Conservation (phyloP, 1,140 invertebrate genomes). For the Agraylea sexmaculata region DNA sequence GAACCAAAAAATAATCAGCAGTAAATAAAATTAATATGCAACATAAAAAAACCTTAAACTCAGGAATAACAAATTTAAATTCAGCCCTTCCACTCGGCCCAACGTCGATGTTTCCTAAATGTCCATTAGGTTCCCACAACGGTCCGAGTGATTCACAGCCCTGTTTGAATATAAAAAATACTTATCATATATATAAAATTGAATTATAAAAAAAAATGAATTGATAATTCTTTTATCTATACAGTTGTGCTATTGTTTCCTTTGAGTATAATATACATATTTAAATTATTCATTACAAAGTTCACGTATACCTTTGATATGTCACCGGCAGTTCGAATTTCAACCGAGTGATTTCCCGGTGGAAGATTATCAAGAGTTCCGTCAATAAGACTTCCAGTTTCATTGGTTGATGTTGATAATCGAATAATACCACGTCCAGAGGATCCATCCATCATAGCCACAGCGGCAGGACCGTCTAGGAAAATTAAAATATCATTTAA, state of each 20-base stretch:
- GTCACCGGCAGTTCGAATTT: slow-evolving; percentile 19
- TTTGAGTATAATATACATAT: neutral
- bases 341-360: slow-evolving; percentile 12
- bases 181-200: neutral
- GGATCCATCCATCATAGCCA: slow-evolving; percentile 16
- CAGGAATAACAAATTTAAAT: slow-evolving; percentile 18
- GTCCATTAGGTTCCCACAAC: slow-evolving; percentile 14
- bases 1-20: neutral
- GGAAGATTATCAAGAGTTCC: slow-evolving; percentile 19
- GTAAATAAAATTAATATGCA: neutral
- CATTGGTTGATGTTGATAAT: slow-evolving; percentile 9
- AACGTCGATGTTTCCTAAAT: slow-evolving; percentile 13
- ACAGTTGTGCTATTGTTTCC: neutral
- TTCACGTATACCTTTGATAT: slow-evolving; percentile 18
- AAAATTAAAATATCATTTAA: slow-evolving; percentile 2
- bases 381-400: slow-evolving; percentile 13
- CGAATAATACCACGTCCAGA: slow-evolving; percentile 11
- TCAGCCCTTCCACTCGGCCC: slow-evolving; percentile 14
- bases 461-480: slow-evolving; percentile 17
- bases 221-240: slow-evolving; percentile 2
- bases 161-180: slow-evolving; percentile 11
- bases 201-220: neutral
- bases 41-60: slow-evolving; percentile 13
- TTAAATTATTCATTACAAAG: slow-evolving; percentile 1
- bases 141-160: slow-evolving; percentile 20